Conservation (phyloP, 2,113 vertebrate genomes). For the Sus scrofa region T2T-Sscrofa CM000822.6:8644001-8644500, state of each 20-base stretch:
- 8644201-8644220: neutral
- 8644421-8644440: neutral
- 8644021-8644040: neutral
- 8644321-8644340: slow-evolving; percentile 6
- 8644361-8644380: neutral
- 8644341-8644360: slow-evolving; percentile 51
- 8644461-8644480: neutral
- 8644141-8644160: neutral
- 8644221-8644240: neutral
- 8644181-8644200: neutral
- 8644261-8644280: neutral
- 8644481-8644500: neutral
- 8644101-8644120: neutral
- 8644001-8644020: neutral
- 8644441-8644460: neutral
- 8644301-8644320: neutral
- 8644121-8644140: neutral
- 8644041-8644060: neutral
- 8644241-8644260: neutral
- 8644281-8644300: neutral
- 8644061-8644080: neutral
- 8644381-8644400: neutral
- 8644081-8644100: neutral
- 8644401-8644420: neutral
- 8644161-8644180: neutral